These are phyloP conservation scores for Apis mellifera DNA, from an alignment of 1,140 invertebrate species.

Conservation along the genomic window DNA sequence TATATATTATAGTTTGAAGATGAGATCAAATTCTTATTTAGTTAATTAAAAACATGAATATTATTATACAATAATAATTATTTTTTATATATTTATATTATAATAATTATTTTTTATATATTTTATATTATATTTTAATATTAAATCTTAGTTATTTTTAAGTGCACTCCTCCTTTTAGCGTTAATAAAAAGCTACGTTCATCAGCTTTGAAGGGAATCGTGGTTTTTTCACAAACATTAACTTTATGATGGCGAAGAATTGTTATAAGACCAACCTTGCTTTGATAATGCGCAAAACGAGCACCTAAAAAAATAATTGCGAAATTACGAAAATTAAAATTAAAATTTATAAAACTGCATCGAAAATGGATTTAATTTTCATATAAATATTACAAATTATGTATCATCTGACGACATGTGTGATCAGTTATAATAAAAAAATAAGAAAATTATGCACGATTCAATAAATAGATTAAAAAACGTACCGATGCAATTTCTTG, in stretches of 20 bases:
- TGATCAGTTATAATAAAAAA: no score
- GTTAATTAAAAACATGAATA: no score
- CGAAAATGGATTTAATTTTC: background rate
- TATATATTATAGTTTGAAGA: no score
- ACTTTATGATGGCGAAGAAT: background rate
- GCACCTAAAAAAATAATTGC: background rate
- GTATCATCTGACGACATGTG: no score
- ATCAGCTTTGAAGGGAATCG: background rate
- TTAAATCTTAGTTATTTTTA: background rate
- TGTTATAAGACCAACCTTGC: background rate
- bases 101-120: background rate
- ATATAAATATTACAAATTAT: no score
- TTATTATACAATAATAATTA: background rate
- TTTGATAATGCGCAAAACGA: background rate
- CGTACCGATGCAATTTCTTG: slow-evolving; percentile 87
- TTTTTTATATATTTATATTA: background rate
- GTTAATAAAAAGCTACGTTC: accelerated
- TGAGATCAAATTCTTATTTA: no score
- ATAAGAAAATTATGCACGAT: no score
- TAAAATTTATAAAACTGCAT: no score
- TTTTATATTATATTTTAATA: no score
- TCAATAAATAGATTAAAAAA: no score
- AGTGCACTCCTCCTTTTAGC: background rate
- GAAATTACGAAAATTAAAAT: background rate
- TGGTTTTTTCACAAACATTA: background rate